Evolutionary conservation across 92 coral and sea anemone genomes (phyloP), one percentile per base, ranked within the genome.

Genomic region (Nematostella vectensis): DNA sequence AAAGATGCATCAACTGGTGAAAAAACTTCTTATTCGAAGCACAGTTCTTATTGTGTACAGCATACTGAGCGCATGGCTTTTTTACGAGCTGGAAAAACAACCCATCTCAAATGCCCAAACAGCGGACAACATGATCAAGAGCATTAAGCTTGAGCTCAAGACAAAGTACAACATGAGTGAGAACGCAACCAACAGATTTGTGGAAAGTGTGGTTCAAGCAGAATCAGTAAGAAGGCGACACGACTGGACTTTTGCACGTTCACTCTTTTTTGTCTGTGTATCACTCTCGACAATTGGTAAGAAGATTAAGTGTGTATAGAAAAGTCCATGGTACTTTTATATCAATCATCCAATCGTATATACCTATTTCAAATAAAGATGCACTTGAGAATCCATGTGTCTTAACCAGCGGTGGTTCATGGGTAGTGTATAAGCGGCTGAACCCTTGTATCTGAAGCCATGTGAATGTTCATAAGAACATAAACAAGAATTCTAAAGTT

Each of bases 11-110:
- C 8, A 33, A 33, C 40, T 33, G 40, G 15, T 15, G 8, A 33
- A 33, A 15, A 33, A 33, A 15, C 15, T 6, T 33, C 40, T 45
- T 22, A 8, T 45, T 45, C 51, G 51, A 4, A 45, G 12, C 51
- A 17, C 23, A 11, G 18, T 45, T 19, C 21, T 45, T 4, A 9
- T 45, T 45, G 51, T 8, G 12, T 45, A 45, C 51, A 22, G 51
- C 12, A 6, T 19, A 11, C 23, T 45, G 11, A 22, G 51, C 12
- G 51, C 51, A 11, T 45, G 51, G 51, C 4, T 45, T 11, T 45
- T 45, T 22, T 45, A 45, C 51, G 51, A 45, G 51, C 21, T 45
- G 12, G 51, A 45, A 19, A 45, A 45, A 17, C 9, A 45, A 10
- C 51, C 51, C 4, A 19, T 10, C 9, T 9, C 51, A 10, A 45